Percentiles rank a stretch among this genome's conserved stretches.
Conservation (phyloP, 1,140 invertebrate genomes). For the Venturia canescens region DNA sequence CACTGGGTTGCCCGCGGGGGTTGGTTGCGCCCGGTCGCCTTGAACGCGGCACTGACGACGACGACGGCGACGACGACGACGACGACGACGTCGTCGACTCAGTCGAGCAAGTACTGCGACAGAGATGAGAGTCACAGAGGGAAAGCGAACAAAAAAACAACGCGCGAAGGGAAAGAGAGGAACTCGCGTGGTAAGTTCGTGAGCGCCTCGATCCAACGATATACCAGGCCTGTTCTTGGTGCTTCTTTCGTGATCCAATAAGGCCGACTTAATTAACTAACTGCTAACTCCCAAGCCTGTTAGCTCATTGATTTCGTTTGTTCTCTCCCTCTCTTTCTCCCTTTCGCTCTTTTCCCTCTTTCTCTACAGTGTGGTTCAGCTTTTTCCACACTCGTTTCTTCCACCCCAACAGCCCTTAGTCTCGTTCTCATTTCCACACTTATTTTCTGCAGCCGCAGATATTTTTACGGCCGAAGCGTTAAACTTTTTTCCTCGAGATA, state of each 20-base stretch:
- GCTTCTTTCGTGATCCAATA: constrained; percentile 77
- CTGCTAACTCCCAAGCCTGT: constrained; percentile 75
- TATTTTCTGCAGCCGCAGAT: too few species aligned
- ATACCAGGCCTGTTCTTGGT: constrained; percentile 54
- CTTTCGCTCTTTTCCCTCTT: constrained; percentile 31
- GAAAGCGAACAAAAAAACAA: neutral
- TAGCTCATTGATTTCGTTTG: constrained; percentile 74
- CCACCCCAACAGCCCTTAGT: too few species aligned
- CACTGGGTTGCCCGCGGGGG: constrained; percentile 9
- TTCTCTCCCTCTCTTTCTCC: constrained; percentile 49
- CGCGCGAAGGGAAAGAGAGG: constrained; percentile 33
- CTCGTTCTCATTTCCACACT: too few species aligned
- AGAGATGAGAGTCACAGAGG: constrained; percentile 22
- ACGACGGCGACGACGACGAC: neutral
- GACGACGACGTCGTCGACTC: neutral
- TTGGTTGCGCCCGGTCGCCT: neutral
- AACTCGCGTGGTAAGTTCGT: constrained; percentile 21
- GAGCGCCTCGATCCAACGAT: neutral
- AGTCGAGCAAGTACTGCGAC: neutral
- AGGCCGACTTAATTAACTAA: constrained; percentile 76
- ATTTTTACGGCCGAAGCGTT: too few species aligned
- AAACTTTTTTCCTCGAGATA: too few species aligned
- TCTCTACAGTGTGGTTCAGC: neutral
- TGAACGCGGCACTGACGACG: neutral
- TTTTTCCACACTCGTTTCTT: too few species aligned